These are phyloP conservation scores for Macroramphosus scolopax DNA, from an alignment of 2,797 vertebrate species.

Conservation along the genomic window DNA sequence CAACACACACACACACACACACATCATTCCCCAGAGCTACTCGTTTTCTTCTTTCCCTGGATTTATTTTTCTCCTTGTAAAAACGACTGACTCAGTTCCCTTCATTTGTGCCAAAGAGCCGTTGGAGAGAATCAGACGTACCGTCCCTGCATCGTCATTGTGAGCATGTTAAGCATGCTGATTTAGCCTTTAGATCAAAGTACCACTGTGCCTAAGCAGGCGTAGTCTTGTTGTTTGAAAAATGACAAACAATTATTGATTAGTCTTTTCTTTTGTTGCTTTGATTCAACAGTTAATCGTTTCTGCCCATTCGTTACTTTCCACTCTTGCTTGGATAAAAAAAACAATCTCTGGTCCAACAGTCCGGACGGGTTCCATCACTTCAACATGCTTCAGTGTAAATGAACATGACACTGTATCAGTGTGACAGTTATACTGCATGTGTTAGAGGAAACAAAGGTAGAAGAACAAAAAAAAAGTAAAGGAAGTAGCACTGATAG, in stretches of 20 bases:
- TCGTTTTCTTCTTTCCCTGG: too few relatives aligned
- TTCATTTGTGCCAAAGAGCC: background rate
- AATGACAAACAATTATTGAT: background rate
- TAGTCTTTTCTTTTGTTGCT: background rate
- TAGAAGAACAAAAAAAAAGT: conserved; percentile 48
- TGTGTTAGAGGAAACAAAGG: conserved; percentile 39
- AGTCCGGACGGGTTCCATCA: conserved; percentile 11
- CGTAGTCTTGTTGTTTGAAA: conserved; percentile 6
- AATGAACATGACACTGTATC: conserved; percentile 64
- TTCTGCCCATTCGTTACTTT: conserved; percentile 18
- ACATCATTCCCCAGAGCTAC: too few relatives aligned
- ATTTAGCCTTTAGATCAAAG: conserved; percentile 22
- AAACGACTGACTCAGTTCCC: too few relatives aligned
- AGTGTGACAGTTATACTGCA: conserved; percentile 61
- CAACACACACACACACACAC: too few relatives aligned
- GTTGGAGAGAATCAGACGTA: background rate
- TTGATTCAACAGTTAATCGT: background rate
- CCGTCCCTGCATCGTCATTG: background rate
- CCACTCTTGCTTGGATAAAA: conserved; percentile 29
- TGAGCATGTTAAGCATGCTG: conserved; percentile 23
- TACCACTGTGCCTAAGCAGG: conserved; percentile 5
- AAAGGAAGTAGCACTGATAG: conserved; percentile 46
- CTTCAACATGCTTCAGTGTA: conserved; percentile 49
- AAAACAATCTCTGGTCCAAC: conserved; percentile 13
- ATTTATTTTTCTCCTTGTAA: too few relatives aligned